These are phyloP conservation scores for Mesorhabditis belari DNA, from an alignment of 2,888 invertebrate genomes.

Conservation along the genomic window DNA sequence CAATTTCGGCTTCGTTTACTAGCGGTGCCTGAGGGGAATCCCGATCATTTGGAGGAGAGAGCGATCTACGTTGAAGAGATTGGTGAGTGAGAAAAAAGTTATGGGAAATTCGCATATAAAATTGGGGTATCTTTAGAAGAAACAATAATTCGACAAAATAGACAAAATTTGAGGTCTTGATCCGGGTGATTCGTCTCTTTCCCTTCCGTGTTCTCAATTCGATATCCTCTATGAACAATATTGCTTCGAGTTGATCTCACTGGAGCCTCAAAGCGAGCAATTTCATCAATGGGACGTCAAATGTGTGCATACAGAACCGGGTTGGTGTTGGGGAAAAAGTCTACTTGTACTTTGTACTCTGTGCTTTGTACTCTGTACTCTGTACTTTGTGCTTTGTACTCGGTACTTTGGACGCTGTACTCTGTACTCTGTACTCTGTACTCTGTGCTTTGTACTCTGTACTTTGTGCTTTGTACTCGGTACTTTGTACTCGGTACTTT, in stretches of 20 bases:
- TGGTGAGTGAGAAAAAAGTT: no score
- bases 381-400: no score
- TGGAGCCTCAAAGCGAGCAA: slow-evolving; percentile 23
- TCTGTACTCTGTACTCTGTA: no score
- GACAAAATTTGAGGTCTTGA: neutral
- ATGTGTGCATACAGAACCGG: slow-evolving; percentile 46
- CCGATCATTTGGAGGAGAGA: slow-evolving; percentile 21
- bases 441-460: no score
- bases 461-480: no score
- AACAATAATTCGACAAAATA: neutral
- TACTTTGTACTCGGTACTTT: no score
- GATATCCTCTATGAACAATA: slow-evolving; percentile 47
- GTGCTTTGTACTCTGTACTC: no score
- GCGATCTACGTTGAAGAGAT: slow-evolving; percentile 21
- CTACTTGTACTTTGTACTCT: no score
- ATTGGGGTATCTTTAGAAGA: no score
- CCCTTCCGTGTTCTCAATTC: slow-evolving; percentile 36
- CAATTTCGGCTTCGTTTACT: slow-evolving; percentile 37
- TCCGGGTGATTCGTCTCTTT: slow-evolving; percentile 13
- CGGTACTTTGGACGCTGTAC: no score
- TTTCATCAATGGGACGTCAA: slow-evolving; percentile 41
- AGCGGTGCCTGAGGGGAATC: slow-evolving; percentile 31
- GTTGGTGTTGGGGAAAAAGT: no score
- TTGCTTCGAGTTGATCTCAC: slow-evolving; percentile 45
- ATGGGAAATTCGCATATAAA: no score